Conservation (phyloP, 2,888 invertebrate genomes). For the Eupithecia dodoneata region DNA sequence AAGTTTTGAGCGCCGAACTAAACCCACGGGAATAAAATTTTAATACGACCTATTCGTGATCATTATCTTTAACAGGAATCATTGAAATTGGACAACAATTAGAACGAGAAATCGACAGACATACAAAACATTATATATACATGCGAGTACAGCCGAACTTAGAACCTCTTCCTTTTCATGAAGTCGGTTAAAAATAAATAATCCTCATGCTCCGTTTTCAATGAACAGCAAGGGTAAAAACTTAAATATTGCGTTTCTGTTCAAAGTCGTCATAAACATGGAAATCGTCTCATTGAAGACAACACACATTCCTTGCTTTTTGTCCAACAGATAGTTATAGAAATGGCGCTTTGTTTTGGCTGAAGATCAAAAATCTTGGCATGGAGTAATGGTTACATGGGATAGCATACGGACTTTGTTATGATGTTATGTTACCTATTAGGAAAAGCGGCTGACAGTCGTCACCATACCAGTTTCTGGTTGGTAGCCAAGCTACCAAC, state of each 20-base stretch:
- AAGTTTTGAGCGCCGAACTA: too few relatives aligned
- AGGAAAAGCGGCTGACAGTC: not conserved
- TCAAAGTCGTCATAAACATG: not conserved
- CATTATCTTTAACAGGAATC: not conserved
- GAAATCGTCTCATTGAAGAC: not conserved
- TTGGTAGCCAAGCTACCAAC: not conserved
- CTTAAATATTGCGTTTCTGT: not conserved
- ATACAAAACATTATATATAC: not conserved
- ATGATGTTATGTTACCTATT: not conserved
- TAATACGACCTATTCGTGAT: too few relatives aligned
- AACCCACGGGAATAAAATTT: too few relatives aligned
- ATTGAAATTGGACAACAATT: not conserved
- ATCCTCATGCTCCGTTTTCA: not conserved
- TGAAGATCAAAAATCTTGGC: slow-evolving; percentile 1
- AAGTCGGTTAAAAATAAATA: not conserved
- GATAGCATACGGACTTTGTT: not conserved
- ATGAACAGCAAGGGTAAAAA: not conserved
- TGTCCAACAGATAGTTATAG: not conserved
- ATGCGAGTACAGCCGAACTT: not conserved
- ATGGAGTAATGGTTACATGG: not conserved
- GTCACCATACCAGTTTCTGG: not conserved
- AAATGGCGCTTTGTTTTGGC: slow-evolving; percentile 1
- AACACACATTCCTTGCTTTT: not conserved
- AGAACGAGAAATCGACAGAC: not conserved
- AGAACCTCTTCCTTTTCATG: not conserved